Conservation (phyloP, 2,113 vertebrate species). For the Ifrita kowaldi region DNA sequence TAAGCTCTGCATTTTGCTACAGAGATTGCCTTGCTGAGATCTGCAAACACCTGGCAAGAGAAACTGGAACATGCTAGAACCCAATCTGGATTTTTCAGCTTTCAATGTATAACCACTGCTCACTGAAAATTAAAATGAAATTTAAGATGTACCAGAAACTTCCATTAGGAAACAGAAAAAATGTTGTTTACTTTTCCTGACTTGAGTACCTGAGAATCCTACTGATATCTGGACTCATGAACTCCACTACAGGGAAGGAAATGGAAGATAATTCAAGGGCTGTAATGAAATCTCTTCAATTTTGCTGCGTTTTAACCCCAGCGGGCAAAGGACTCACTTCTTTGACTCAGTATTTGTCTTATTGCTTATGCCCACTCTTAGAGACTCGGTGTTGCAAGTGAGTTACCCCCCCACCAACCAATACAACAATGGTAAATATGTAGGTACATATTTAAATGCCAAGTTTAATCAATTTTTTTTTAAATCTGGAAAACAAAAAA, state of each 20-base stretch:
- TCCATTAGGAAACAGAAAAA: background rate
- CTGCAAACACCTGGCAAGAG: background rate
- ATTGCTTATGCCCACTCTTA: background rate
- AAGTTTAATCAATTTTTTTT: background rate
- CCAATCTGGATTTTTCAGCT: background rate
- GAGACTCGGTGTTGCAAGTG: background rate
- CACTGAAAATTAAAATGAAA: background rate
- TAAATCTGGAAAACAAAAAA: background rate
- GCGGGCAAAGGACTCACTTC: background rate
- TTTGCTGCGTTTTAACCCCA: background rate
- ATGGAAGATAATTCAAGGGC: background rate
- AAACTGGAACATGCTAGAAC: background rate
- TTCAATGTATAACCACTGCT: background rate
- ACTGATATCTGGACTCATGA: background rate
- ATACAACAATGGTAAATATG: background rate
- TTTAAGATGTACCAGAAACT: background rate
- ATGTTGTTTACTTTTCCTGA: background rate
- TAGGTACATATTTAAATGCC: background rate
- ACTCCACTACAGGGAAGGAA: background rate
- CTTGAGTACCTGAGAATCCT: background rate
- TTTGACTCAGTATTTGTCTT: background rate
- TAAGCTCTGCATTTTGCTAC: background rate
- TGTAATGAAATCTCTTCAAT: background rate
- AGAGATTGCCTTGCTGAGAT: background rate
- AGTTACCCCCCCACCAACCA: accelerated